Evolutionary conservation across 1,140 invertebrate genomes (phyloP).

Genomic region (Sycobia sp.): DNA sequence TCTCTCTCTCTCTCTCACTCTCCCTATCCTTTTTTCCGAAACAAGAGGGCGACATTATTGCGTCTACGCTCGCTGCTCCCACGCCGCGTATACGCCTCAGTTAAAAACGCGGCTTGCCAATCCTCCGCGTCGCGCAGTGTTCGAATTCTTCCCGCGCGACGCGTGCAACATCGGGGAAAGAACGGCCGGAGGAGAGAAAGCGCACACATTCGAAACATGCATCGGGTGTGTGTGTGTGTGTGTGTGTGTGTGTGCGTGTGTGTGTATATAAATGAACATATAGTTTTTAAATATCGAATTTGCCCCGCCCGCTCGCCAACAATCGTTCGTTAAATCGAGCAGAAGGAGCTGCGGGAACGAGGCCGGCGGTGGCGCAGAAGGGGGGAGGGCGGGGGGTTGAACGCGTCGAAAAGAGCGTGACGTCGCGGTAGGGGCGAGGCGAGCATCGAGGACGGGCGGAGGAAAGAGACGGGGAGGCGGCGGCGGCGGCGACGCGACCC

Average conservation of each 20-base stretch:
- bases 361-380: neutral
- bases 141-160: conserved; percentile 34
- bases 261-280: no score
- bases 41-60: conserved; percentile 50
- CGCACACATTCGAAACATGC: no score
- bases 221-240: no score
- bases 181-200: no score
- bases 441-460: neutral
- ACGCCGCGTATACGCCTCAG: no score
- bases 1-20: no score
- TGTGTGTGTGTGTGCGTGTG: no score
- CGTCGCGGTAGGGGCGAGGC: neutral
- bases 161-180: no score
- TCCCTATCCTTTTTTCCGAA: conserved; percentile 23
- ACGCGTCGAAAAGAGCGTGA: conserved; percentile 6
- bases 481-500: neutral
- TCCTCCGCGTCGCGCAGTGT: neutral
- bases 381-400: neutral
- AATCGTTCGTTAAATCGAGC: conserved; percentile 35
- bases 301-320: conserved; percentile 17
- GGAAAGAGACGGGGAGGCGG: neutral
- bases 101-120: conserved; percentile 19
- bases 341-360: neutral
- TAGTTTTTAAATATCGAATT: no score
- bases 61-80: conserved; percentile 37